Evolutionary conservation across 1,140 invertebrate genomes (phyloP), one percentile per base, ranked within the genome.

Genomic region (Lordiphosa mommai): DNA sequence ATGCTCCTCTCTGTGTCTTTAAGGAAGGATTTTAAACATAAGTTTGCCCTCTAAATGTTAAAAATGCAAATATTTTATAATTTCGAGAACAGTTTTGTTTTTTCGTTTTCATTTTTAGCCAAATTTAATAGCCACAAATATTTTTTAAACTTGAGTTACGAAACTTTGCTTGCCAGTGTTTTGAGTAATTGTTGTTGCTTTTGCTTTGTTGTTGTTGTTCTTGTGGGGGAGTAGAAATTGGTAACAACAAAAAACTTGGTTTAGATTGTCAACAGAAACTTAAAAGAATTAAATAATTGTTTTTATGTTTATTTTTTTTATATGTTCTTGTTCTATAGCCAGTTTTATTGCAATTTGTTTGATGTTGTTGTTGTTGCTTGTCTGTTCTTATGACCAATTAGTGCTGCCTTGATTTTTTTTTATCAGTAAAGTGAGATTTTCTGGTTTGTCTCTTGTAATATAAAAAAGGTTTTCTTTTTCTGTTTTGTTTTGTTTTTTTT

Each of bases 391-490:
- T 53, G 51, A 57, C 48, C 63, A 71, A 72, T 74, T 61, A 37
- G 49, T n/a, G 17, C 43, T 70, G 33, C 43, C 47, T 37, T 36
- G 23, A 0, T 27, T 46, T 64, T 51, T 60, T 65, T 84, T 84
- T 76, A 68, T 67, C 76, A 72, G 63, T 63, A 72, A 77, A 73
- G 79, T 70, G 69, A 85, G 65, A 71, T 73, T 47, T 33, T 44
- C 68, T 67, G 38, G 40, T 53, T 63, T 82, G 76, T 76, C 72
- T 84, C 80, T 85, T 85, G 80, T 85, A 86, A 85, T 86, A 84
- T 84, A 84, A 84, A 82, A 79, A 76, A 60, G 36, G 14, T 13
- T 56, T 67, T 63, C 61, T 6, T 46, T 47, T 33, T 16, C 29
- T 32, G 44, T 33, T 47, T 30, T n/a, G 47, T 30, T 29, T 53